phyloP scores from a whole-genome alignment of 30 jellyfish, hydroid and myxozoan genomes.

The Hydractinia echinata region DNA sequence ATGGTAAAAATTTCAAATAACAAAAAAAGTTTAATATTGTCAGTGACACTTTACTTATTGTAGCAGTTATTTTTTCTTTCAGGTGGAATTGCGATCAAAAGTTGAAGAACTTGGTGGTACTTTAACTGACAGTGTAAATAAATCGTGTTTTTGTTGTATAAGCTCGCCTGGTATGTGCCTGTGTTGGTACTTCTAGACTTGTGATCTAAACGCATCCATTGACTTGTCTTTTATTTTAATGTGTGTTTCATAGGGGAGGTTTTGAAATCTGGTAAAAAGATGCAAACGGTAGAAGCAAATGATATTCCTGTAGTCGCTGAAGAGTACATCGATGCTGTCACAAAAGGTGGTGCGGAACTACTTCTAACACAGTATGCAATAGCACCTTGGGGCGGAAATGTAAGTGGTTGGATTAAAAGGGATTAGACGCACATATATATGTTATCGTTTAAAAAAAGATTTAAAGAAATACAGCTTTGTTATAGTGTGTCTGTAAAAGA shows the following conservation, averaged over 20 bases:
- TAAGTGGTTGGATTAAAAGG: background rate
- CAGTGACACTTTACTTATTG: no score
- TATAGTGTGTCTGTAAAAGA: no score
- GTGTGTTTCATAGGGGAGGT: constrained; percentile 22
- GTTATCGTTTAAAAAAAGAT: no score
- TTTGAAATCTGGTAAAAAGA: constrained; percentile 14
- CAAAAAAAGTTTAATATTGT: no score
- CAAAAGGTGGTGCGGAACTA: constrained; percentile 30
- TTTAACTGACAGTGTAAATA: constrained; percentile 2
- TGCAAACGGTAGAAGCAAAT: constrained; percentile 25
- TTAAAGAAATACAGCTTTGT: no score
- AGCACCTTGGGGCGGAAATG: constrained; percentile 50
- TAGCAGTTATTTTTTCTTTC: background rate
- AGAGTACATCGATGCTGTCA: constrained; percentile 45
- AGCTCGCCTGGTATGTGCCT: constrained; percentile 26
- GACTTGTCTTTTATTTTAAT: background rate
- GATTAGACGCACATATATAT: no score
- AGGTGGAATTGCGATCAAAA: constrained; percentile 9
- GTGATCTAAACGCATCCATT: background rate
- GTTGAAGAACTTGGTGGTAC: constrained; percentile 38
- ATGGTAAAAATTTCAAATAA: no score
- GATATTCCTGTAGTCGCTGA: constrained; percentile 46
- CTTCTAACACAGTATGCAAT: constrained; percentile 21
- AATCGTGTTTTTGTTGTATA: constrained; percentile 16
- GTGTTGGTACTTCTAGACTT: background rate